Percentiles rank a stretch among this genome's conserved stretches.
Evolutionary conservation across 2,113 vertebrate species (phyloP).

Genomic region (Brachypteracias leptosomus): DNA sequence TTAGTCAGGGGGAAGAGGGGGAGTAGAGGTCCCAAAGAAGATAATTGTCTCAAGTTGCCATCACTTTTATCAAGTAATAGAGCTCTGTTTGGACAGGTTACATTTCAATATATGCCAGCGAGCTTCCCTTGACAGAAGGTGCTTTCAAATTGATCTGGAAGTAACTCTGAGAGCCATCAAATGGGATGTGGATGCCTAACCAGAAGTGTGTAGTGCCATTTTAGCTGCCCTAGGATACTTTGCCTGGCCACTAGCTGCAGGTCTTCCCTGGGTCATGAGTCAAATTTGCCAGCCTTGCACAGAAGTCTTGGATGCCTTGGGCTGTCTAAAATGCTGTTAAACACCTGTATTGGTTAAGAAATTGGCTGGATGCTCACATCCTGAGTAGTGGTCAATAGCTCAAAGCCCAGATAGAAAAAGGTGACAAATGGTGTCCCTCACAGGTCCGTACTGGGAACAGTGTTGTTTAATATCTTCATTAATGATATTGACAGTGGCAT

Average conservation of each 20-base stretch:
- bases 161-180: background rate
- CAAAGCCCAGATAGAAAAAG: no score
- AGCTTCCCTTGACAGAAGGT: background rate
- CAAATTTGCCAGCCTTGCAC: background rate
- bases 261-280: background rate
- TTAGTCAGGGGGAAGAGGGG: background rate
- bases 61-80: background rate
- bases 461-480: no score
- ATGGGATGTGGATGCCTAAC: background rate
- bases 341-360: background rate
- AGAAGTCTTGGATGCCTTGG: background rate
- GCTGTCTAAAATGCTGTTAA: background rate
- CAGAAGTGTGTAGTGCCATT: background rate
- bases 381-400: no score
- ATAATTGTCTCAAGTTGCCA: background rate
- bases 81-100: background rate
- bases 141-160: background rate
- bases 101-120: background rate
- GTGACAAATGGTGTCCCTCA: no score
- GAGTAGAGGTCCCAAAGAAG: background rate
- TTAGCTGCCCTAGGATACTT: background rate
- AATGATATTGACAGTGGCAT: no score
- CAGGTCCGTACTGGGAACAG: no score
- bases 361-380: no score
- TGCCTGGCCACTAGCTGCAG: background rate